phyloP scores from a whole-genome alignment of 2,797 vertebrate genomes.

The Acrossocheilus wenchowensis region DNA sequence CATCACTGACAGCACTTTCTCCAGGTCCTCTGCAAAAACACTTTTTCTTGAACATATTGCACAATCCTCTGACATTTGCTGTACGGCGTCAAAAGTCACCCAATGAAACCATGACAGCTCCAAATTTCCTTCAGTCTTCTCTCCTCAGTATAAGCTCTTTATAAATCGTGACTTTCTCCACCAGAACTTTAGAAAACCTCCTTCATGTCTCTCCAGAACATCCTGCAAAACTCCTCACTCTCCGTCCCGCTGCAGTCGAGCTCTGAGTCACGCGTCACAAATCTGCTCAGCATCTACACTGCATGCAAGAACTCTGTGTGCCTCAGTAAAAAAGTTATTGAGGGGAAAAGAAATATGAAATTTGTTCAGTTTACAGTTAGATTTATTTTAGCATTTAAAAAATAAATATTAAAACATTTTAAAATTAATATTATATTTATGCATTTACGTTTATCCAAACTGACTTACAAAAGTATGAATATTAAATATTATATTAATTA shows the following conservation, averaged over 20 bases:
- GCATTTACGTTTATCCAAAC: neutral
- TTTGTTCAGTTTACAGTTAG: neutral
- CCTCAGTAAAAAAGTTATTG: neutral
- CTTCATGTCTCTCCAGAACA: neutral
- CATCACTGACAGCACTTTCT: neutral
- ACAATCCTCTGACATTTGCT: neutral
- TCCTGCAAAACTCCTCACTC: neutral
- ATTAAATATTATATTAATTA: neutral
- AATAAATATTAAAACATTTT: neutral
- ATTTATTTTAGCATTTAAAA: neutral
- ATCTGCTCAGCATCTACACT: neutral
- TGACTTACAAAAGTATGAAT: neutral
- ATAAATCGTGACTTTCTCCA: neutral
- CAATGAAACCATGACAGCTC: neutral
- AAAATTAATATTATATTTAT: neutral
- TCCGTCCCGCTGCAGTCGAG: neutral
- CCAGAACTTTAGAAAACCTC: neutral
- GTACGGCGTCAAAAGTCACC: neutral
- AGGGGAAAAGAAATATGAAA: neutral
- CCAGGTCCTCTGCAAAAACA: neutral
- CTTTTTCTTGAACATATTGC: neutral
- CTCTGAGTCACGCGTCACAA: neutral
- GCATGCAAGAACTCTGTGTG: neutral
- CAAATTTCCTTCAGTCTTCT: neutral
- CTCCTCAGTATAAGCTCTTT: slow-evolving; percentile 13